phyloP scores from a whole-genome alignment of 2,888 invertebrate species.

The Pharmacophagus antenor region DNA sequence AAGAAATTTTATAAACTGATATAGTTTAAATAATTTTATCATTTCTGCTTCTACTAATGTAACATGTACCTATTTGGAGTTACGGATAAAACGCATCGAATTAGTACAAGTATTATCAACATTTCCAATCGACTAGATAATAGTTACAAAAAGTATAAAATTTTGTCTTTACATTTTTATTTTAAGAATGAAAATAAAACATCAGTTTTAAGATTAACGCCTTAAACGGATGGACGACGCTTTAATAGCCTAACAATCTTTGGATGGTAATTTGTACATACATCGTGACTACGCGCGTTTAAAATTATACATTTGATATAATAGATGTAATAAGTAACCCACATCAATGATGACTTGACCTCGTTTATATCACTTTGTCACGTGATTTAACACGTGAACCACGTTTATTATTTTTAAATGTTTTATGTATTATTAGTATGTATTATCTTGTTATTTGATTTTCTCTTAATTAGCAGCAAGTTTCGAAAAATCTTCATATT shows the following conservation, averaged over 20 bases:
- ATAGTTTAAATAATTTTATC: too few species aligned
- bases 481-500: too few species aligned
- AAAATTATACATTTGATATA: constrained; percentile 56
- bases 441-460: background rate
- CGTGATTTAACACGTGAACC: constrained; percentile 18
- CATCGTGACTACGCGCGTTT: constrained; percentile 52
- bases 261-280: constrained; percentile 35
- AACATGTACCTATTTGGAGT: too few species aligned
- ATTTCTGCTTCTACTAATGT: too few species aligned
- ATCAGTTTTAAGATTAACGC: background rate
- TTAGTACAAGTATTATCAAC: too few species aligned
- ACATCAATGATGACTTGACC: constrained; percentile 52
- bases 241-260: constrained; percentile 31
- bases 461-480: too few species aligned
- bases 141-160: background rate
- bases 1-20: too few species aligned
- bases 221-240: background rate
- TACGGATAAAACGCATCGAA: too few species aligned
- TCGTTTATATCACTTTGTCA: constrained; percentile 37
- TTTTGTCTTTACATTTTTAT: background rate
- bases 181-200: background rate
- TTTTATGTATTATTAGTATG: background rate
- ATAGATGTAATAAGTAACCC: constrained; percentile 49
- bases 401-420: constrained; percentile 2
- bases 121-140: background rate